Evolutionary conservation across 1,140 invertebrate species (phyloP).

Genomic region (Diprion similis): DNA sequence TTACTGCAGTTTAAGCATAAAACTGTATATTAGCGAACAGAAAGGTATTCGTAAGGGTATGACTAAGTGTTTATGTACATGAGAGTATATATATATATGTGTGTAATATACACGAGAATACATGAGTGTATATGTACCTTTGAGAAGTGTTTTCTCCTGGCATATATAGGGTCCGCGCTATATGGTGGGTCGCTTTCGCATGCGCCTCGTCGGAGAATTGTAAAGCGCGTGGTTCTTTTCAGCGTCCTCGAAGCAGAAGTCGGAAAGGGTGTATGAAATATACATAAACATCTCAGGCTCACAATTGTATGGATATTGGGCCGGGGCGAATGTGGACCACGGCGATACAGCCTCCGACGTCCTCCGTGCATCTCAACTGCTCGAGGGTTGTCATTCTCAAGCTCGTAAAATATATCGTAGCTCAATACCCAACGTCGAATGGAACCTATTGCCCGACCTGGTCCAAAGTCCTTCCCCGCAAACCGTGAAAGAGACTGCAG

Average conservation of each 20-base stretch:
- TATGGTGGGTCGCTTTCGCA: background rate
- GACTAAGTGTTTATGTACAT: no score
- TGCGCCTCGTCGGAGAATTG: background rate
- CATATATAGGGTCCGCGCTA: background rate
- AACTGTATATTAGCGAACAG: no score
- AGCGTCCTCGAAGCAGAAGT: background rate
- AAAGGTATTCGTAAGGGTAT: no score
- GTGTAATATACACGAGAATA: no score
- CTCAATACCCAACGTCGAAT: background rate
- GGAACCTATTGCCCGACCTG: constrained; percentile 5
- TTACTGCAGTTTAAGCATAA: no score
- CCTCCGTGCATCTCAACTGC: background rate
- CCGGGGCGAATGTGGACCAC: constrained; percentile 6
- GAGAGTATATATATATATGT: no score
- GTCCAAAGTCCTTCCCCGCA: background rate
- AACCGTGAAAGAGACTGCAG: background rate
- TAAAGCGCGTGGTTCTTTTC: background rate
- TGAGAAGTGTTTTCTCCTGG: background rate
- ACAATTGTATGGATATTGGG: constrained; percentile 15
- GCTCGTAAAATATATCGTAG: constrained; percentile 7
- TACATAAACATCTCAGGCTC: constrained; percentile 13
- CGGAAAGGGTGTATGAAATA: constrained; percentile 10
- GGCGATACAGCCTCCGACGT: constrained; percentile 5
- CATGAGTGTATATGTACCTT: no score
- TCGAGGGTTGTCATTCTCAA: constrained; percentile 3